phyloP scores from a whole-genome alignment of 1,140 invertebrate genomes.

The Polypedilum pembai region DNA sequence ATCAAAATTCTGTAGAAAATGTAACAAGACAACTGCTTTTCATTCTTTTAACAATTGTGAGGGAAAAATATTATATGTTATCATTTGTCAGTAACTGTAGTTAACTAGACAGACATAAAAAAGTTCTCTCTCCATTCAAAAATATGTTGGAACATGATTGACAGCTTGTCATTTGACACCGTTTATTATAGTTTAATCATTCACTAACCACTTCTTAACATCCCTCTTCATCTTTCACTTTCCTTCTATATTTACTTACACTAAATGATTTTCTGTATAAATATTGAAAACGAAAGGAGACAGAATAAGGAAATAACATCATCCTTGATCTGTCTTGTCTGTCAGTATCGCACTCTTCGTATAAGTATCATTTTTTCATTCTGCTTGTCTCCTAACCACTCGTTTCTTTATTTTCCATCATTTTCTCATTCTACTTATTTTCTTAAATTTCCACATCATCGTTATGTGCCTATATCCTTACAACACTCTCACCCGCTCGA shows the following conservation, averaged over 20 bases:
- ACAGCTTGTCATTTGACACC: conserved; percentile 39
- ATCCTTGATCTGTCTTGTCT: conserved; percentile 4
- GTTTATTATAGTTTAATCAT: conserved; percentile 29
- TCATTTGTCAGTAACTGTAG: too few relatives aligned
- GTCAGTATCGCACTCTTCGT: neutral
- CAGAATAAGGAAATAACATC: neutral
- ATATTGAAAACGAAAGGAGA: neutral
- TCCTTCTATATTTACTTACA: neutral
- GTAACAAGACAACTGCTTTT: too few relatives aligned
- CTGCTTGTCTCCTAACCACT: neutral
- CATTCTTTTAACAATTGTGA: too few relatives aligned
- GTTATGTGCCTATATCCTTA: neutral
- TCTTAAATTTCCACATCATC: neutral
- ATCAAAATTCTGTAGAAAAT: too few relatives aligned
- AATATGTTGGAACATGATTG: too few relatives aligned
- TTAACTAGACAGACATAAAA: conserved; percentile 35
- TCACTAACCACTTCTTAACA: conserved; percentile 28
- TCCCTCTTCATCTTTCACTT: neutral
- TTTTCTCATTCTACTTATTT: conserved; percentile 2
- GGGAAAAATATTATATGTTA: too few relatives aligned
- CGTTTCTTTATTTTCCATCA: neutral
- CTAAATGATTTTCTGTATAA: neutral
- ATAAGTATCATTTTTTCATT: neutral
- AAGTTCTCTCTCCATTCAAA: conserved; percentile 38
- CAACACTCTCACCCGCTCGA: too few relatives aligned